phyloP scores from a whole-genome alignment of 1,140 invertebrate species.

The Drosophila rufa region DNA sequence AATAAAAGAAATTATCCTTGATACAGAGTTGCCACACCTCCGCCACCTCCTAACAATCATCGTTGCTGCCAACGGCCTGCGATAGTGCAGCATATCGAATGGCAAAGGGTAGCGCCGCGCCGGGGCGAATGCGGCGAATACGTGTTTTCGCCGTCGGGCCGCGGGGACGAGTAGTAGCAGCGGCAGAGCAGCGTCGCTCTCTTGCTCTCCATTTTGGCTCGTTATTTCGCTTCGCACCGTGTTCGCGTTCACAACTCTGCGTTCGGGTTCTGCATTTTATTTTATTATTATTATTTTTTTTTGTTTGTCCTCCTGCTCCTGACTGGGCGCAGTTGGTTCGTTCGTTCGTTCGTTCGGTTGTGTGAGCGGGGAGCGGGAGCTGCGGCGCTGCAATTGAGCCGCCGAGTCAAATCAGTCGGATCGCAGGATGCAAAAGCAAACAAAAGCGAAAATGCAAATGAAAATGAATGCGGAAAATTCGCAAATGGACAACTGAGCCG shows the following conservation, averaged over 20 bases:
- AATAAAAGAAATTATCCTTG: neutral
- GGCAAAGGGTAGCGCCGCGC: slow-evolving; percentile 45
- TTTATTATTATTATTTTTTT: slow-evolving; percentile 83
- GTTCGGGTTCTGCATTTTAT: slow-evolving; percentile 83
- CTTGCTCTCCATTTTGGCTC: slow-evolving; percentile 77
- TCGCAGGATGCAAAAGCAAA: slow-evolving; percentile 19
- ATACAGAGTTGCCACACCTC: neutral
- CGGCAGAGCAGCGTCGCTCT: slow-evolving; percentile 41
- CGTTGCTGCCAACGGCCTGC: slow-evolving; percentile 9
- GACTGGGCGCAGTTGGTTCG: slow-evolving; percentile 15
- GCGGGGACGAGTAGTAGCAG: slow-evolving; percentile 4
- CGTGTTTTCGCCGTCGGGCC: slow-evolving; percentile 16
- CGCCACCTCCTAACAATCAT: neutral
- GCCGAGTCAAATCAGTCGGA: neutral
- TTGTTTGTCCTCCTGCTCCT: slow-evolving; percentile 72
- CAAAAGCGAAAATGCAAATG: slow-evolving; percentile 39
- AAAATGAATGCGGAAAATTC: slow-evolving; percentile 77
- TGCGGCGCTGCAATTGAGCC: slow-evolving; percentile 4
- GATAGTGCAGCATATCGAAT: slow-evolving; percentile 31
- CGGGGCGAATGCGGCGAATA: slow-evolving; percentile 38
- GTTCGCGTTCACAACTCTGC: slow-evolving; percentile 80
- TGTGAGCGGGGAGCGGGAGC: slow-evolving; percentile 10
- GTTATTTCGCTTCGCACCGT: slow-evolving; percentile 81
- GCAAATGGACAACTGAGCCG: slow-evolving; percentile 70
- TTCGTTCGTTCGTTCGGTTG: slow-evolving; percentile 21